Evolutionary conservation across 2,888 invertebrate species (phyloP), one percentile per base, ranked within the genome.

Genomic region (Petrolisthes cinctipes): DNA sequence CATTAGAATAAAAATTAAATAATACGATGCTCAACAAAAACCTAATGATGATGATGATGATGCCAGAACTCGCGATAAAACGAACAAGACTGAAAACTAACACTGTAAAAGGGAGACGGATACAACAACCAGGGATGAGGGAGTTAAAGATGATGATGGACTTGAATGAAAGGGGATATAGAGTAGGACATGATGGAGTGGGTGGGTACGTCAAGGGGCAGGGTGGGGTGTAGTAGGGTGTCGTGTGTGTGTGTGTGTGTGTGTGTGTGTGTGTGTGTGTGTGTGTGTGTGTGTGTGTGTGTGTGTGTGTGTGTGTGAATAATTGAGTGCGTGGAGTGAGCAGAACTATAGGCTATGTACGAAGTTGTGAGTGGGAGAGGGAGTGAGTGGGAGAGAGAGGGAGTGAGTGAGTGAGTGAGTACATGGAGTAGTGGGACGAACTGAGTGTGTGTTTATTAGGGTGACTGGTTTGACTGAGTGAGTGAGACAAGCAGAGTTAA

Each of bases 251-350:
- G n/a, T n/a, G n/a, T n/a, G n/a, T n/a, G 61, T 61, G n/a, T n/a
- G n/a, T n/a, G n/a, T n/a, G n/a, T 61, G 61, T 61, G 61, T 61
- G 14, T 61, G 7, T 61, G 61, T 61, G 61, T 61, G 61, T 61
- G 61, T 61, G 61, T 61, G 61, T 61, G 61, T 61, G 61, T 61
- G 61, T 61, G 61, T 61, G 61, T 61, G 81, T 23, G n/a, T 68
- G 4, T 73, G 73, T 23, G 73, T 73, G 23, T 73, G 23, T 2
- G 4, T 73, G 73, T 4, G 23, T 73, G 73, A 37, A 37, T 37
- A 1, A 37, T 66, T 66, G 66, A 66, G 11, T 66, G n/a, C 66
- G 14, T 66, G 14, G n/a, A 66, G 37, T 37, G 37, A 37, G 37
- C 2, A 37, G 37, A 37, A 37, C 37, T 37, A 37, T 37, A 37